These are phyloP conservation scores for Grammomys surdaster DNA, from an alignment of 2,113 vertebrate genomes.

Conservation along the genomic window DNA sequence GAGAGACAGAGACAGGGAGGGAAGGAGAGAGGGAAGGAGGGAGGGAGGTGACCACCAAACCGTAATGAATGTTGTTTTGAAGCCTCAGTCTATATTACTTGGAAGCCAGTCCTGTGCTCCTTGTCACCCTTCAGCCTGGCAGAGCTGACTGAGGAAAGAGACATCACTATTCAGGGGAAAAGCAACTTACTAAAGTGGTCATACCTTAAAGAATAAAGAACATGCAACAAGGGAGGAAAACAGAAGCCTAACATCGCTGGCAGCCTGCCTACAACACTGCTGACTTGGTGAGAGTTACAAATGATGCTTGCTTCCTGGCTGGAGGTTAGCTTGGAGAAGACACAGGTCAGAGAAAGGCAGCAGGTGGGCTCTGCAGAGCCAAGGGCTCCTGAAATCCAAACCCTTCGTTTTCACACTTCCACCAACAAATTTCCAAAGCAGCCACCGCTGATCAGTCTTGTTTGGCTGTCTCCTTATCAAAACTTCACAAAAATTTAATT, in stretches of 20 bases:
- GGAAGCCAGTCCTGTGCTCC: neutral
- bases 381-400: constrained; percentile 47
- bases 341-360: neutral
- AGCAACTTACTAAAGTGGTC: neutral
- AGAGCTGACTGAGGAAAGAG: neutral
- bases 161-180: neutral
- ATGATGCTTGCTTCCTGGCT: neutral
- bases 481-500: constrained; percentile 87
- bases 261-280: neutral
- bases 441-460: constrained; percentile 79
- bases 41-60: neutral
- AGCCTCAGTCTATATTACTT: neutral
- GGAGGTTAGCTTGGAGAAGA: constrained; percentile 19
- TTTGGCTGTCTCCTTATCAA: constrained; percentile 85
- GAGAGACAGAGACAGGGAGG: too few relatives aligned
- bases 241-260: neutral
- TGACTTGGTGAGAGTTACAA: constrained; percentile 35
- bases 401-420: constrained; percentile 54
- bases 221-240: neutral
- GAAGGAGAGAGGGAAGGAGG: too few relatives aligned
- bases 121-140: neutral
- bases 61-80: neutral
- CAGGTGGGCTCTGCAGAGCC: neutral
- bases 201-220: neutral
- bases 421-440: constrained; percentile 80